These are phyloP conservation scores for Spodoptera littoralis DNA, from an alignment of 2,888 invertebrate genomes.

Conservation along the genomic window DNA sequence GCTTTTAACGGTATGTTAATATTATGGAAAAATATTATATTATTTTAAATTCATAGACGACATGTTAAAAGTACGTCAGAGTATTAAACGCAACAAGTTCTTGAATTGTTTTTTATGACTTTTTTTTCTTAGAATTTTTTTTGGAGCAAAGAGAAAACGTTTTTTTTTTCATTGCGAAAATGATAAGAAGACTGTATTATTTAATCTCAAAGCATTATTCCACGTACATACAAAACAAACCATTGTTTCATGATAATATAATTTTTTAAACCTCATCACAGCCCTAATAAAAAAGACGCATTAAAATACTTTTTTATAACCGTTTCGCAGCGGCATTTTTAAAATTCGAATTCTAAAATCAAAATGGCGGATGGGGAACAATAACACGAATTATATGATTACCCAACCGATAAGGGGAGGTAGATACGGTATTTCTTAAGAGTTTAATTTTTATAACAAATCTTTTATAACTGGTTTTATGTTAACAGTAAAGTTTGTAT, in stretches of 20 bases:
- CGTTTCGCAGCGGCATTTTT: constrained; percentile 75
- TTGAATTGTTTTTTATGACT: too few relatives aligned
- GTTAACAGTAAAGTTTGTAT: constrained; percentile 78
- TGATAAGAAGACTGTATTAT: too few relatives aligned
- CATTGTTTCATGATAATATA: constrained; percentile 34
- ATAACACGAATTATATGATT: constrained; percentile 82
- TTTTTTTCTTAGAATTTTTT: too few relatives aligned
- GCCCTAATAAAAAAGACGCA: constrained; percentile 65
- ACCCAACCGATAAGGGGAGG: constrained; percentile 72
- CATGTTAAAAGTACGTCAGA: too few relatives aligned
- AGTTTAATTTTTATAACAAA: constrained; percentile 86
- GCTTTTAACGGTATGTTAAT: constrained; percentile 1
- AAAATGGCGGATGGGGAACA: constrained; percentile 75
- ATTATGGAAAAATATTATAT: not conserved
- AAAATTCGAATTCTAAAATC: constrained; percentile 78
- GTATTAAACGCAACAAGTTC: too few relatives aligned
- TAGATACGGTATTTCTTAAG: constrained; percentile 73
- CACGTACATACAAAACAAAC: constrained; percentile 5
- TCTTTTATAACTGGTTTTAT: constrained; percentile 83
- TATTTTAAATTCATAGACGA: too few relatives aligned
- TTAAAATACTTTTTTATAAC: constrained; percentile 58
- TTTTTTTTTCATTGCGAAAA: too few relatives aligned
- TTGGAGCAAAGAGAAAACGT: too few relatives aligned
- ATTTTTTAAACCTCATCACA: constrained; percentile 56
- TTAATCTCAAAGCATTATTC: too few relatives aligned